Evolutionary conservation across 2,888 invertebrate genomes (phyloP).

Genomic region (Eilema sororculum): DNA sequence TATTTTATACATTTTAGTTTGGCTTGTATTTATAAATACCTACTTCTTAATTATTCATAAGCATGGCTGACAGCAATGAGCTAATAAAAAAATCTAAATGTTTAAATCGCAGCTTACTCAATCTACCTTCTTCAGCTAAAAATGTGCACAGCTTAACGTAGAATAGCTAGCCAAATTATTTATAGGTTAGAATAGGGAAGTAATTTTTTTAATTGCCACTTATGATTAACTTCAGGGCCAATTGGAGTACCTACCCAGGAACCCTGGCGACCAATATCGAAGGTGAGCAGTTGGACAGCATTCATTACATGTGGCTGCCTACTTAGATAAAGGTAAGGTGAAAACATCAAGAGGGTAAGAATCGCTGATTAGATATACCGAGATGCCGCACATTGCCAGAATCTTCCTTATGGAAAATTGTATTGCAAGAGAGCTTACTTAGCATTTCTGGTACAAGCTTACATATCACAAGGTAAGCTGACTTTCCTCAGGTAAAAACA

Average conservation of each 20-base stretch:
- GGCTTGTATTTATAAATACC: too few species aligned
- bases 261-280: not conserved
- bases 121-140: not conserved
- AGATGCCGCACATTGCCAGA: too few species aligned
- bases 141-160: not conserved
- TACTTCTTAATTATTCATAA: too few species aligned
- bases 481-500: too few species aligned
- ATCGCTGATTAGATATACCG: too few species aligned
- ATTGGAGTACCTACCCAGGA: not conserved
- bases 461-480: too few species aligned
- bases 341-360: too few species aligned
- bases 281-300: not conserved
- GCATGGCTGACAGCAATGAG: not conserved
- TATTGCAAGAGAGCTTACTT: too few species aligned
- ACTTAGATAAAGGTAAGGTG: not conserved
- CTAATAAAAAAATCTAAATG: not conserved
- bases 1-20: too few species aligned
- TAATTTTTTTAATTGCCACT: not conserved
- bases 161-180: not conserved
- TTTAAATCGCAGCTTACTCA: not conserved
- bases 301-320: not conserved
- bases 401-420: too few species aligned
- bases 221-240: not conserved
- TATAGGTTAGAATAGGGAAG: not conserved
- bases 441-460: too few species aligned